phyloP scores from a whole-genome alignment of 2,113 vertebrate species.

The Suricata suricatta region DNA sequence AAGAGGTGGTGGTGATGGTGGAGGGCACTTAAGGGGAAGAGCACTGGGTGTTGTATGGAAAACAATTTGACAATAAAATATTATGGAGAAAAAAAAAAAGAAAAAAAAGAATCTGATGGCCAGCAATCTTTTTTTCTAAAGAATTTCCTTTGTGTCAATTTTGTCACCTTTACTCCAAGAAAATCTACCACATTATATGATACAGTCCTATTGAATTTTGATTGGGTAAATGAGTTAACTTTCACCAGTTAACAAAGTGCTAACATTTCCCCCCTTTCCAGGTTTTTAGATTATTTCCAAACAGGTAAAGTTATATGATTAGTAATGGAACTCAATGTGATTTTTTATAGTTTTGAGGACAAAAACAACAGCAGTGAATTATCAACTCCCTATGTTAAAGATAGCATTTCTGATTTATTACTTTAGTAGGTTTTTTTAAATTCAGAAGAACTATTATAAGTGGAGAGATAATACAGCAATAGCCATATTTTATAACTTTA shows the following conservation, averaged over 20 bases:
- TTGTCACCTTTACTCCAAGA: neutral
- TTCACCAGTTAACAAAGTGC: neutral
- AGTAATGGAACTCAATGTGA: neutral
- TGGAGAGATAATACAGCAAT: neutral
- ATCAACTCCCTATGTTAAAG: neutral
- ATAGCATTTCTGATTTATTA: neutral
- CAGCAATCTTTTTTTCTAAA: conserved; percentile 69
- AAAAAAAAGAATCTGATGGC: conserved; percentile 92
- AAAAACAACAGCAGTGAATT: neutral
- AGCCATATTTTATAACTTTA: neutral
- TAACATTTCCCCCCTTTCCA: neutral
- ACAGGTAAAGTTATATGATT: neutral
- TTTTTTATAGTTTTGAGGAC: neutral
- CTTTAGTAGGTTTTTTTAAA: neutral
- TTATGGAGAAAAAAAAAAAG: too few species aligned
- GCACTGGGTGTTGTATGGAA: too few species aligned
- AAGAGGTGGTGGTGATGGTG: too few species aligned
- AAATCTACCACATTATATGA: neutral
- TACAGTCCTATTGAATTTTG: neutral
- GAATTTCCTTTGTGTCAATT: neutral
- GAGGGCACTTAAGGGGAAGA: too few species aligned
- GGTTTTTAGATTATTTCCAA: neutral
- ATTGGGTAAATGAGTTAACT: neutral
- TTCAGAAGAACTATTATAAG: neutral
- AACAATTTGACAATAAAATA: too few species aligned